phyloP scores from a whole-genome alignment of 2,888 invertebrate genomes.

The Pristionchus entomophagus region DNA sequence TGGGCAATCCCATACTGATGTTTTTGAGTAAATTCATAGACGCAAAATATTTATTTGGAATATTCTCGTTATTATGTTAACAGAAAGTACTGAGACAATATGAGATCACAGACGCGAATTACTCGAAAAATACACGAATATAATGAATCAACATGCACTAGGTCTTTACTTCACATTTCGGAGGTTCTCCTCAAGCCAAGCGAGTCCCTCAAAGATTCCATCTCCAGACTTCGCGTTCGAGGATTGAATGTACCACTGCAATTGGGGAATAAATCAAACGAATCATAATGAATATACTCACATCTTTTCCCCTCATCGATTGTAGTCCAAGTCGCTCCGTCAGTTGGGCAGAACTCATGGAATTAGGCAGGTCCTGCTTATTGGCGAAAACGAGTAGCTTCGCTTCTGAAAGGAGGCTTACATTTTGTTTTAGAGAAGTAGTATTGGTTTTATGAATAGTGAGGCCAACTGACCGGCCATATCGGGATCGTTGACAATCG shows the following conservation, averaged over 20 bases:
- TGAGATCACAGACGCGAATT: background rate
- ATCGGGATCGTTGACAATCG: slow-evolving; percentile 17
- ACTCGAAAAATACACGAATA: background rate
- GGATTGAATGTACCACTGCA: slow-evolving; percentile 47
- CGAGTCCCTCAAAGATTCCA: slow-evolving; percentile 46
- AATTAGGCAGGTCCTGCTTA: slow-evolving; percentile 38
- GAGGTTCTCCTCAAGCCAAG: slow-evolving; percentile 36
- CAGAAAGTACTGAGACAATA: background rate
- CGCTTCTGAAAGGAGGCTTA: background rate
- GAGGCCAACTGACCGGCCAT: background rate
- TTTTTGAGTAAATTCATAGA: background rate
- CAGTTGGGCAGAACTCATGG: background rate
- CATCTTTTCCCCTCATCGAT: slow-evolving; percentile 19
- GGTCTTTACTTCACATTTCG: background rate
- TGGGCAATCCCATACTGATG: background rate
- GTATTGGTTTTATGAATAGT: too few species aligned
- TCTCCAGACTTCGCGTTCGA: slow-evolving; percentile 41
- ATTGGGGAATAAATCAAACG: background rate
- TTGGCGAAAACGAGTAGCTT: slow-evolving; percentile 23
- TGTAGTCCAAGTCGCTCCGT: background rate
- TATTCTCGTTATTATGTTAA: background rate
- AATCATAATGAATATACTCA: background rate
- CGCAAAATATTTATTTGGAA: background rate
- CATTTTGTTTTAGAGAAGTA: too few species aligned
- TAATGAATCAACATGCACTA: background rate